These are phyloP conservation scores for Apotomis betuletana DNA, from an alignment of 2,888 invertebrate genomes.

Conservation along the genomic window DNA sequence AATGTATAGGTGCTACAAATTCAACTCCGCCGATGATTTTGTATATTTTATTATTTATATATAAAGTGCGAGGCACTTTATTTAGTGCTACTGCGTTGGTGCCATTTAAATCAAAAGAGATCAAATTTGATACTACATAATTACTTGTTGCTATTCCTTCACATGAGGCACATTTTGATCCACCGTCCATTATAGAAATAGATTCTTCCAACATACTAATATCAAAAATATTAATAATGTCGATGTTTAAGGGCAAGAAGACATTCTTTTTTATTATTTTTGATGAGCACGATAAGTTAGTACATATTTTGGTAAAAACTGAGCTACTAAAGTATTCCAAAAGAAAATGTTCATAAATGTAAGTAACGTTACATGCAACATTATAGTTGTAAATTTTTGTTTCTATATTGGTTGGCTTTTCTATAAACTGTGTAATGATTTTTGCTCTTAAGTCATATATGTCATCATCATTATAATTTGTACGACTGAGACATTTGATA, in stretches of 20 bases:
- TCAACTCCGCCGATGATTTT: slow-evolving; percentile 4
- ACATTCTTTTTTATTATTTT: slow-evolving; percentile 11
- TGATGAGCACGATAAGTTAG: slow-evolving; percentile 13
- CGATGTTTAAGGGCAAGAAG: slow-evolving; percentile 7
- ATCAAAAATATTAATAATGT: slow-evolving; percentile 8
- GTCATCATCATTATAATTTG: slow-evolving; percentile 15
- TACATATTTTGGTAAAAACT: slow-evolving; percentile 22
- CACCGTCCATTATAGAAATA: slow-evolving; percentile 15
- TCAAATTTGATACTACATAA: slow-evolving; percentile 17
- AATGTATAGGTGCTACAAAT: slow-evolving; percentile 5
- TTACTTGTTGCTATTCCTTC: slow-evolving; percentile 22
- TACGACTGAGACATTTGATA: slow-evolving; percentile 14
- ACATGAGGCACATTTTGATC: slow-evolving; percentile 24
- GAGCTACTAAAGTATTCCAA: slow-evolving; percentile 4
- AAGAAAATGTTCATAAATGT: slow-evolving; percentile 6
- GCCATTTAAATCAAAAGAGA: slow-evolving; percentile 25
- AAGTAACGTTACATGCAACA: slow-evolving; percentile 11
- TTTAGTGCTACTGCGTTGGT: slow-evolving; percentile 23
- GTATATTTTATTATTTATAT: slow-evolving; percentile 8
- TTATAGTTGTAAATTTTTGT: slow-evolving; percentile 6
- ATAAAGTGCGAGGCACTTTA: slow-evolving; percentile 9
- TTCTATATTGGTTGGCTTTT: slow-evolving; percentile 8
- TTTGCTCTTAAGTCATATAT: slow-evolving; percentile 18
- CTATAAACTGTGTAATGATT: slow-evolving; percentile 12
- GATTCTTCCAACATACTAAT: slow-evolving; percentile 3